These are phyloP conservation scores for Troglohyphantes excavatus DNA, from an alignment of 2,888 invertebrate species.

Conservation along the genomic window DNA sequence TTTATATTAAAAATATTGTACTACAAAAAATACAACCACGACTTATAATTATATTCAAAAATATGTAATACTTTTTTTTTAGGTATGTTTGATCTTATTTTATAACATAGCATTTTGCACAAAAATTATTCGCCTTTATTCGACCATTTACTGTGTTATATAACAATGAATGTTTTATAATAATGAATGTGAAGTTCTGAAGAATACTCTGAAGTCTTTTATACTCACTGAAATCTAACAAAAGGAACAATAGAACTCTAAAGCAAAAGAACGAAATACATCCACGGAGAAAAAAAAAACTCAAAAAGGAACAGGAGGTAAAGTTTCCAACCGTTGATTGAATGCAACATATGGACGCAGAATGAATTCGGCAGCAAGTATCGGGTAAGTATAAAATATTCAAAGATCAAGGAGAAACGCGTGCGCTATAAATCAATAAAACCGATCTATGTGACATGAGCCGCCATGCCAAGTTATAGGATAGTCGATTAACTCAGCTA, in stretches of 20 bases:
- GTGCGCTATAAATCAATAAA: background rate
- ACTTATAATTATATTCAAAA: no score
- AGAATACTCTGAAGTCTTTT: constrained; percentile 23
- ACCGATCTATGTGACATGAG: background rate
- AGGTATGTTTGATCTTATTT: no score
- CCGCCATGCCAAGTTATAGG: constrained; percentile 12
- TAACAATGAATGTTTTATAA: constrained; percentile 34
- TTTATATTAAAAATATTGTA: no score
- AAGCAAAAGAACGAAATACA: background rate
- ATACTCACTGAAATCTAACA: background rate
- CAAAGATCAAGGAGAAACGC: background rate
- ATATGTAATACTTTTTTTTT: no score
- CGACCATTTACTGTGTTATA: background rate
- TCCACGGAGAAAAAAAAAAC: background rate
- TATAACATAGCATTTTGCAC: no score
- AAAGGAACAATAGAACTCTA: background rate
- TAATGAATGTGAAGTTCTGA: background rate
- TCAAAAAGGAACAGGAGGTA: background rate
- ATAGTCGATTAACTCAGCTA: constrained; percentile 8
- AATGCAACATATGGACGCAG: constrained; percentile 17
- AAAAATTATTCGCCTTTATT: no score
- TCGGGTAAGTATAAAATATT: constrained; percentile 15
- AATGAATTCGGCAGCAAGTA: background rate
- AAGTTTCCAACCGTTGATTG: background rate
- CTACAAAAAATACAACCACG: no score